A percentile compares a stretch with the other conserved stretches of the same genome.
Evolutionary conservation across 2,113 vertebrate species (phyloP).

Genomic region (Prinia subflava): DNA sequence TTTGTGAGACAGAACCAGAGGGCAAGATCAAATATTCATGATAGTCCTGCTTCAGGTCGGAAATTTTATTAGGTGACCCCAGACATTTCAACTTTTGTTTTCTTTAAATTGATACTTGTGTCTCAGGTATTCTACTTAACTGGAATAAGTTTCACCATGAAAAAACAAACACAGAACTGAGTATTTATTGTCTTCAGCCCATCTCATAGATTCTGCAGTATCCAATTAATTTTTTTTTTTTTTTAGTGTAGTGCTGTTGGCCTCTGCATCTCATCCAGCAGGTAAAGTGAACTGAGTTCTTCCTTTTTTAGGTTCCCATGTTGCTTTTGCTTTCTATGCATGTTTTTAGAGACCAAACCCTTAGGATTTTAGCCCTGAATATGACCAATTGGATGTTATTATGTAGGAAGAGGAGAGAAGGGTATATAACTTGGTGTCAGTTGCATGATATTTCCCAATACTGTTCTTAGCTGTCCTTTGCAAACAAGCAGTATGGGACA

Average conservation of each 20-base stretch:
- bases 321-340: not conserved
- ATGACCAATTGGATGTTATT: not conserved
- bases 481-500: not conserved
- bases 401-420: not conserved
- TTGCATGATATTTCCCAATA: not conserved
- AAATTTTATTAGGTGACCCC: not conserved
- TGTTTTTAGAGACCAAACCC: not conserved
- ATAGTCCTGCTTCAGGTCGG: not conserved
- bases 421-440: not conserved
- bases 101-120: not conserved
- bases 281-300: constrained; percentile 50
- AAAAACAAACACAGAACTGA: not conserved
- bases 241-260: constrained; percentile 70
- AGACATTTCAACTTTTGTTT: not conserved
- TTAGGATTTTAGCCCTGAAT: not conserved
- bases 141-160: not conserved
- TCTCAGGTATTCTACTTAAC: not conserved
- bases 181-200: not conserved
- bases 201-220: not conserved
- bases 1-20: not conserved
- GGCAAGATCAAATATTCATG: not conserved
- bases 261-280: constrained; percentile 73
- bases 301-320: not conserved
- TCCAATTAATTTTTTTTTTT: not conserved
- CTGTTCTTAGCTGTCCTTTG: not conserved